Percentiles rank a stretch among this genome's conserved stretches.
Evolutionary conservation across 2,888 invertebrate genomes (phyloP).

Genomic region (Lampropteryx suffumata): DNA sequence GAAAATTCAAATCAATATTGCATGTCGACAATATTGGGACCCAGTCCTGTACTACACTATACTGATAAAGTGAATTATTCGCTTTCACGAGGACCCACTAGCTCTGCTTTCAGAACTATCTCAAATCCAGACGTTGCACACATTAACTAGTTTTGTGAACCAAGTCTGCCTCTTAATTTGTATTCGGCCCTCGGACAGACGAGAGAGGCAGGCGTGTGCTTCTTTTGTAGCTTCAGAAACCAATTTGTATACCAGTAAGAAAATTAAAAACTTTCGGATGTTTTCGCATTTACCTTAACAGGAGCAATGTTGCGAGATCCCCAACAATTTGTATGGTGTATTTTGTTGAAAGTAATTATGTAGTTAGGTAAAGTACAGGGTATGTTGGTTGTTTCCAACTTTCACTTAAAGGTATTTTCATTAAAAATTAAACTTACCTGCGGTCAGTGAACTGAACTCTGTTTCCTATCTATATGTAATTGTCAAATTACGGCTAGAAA

Average conservation of each 20-base stretch:
- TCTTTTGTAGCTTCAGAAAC: conserved; percentile 74
- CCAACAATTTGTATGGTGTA: conserved; percentile 25
- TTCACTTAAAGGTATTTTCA: no score
- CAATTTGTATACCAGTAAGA: conserved; percentile 76
- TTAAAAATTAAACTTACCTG: no score
- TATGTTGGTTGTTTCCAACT: neutral
- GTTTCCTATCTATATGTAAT: no score
- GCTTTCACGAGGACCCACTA: conserved; percentile 40
- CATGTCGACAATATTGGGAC: conserved; percentile 20
- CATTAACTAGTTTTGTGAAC: conserved; percentile 68
- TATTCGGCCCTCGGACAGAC: conserved; percentile 67
- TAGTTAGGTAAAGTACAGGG: neutral
- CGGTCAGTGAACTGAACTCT: no score
- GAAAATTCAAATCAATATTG: conserved; percentile 16
- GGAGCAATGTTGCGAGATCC: conserved; percentile 29
- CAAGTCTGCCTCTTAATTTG: conserved; percentile 72
- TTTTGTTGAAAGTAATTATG: conserved; percentile 1
- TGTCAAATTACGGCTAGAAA: no score
- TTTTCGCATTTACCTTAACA: conserved; percentile 55
- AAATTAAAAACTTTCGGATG: conserved; percentile 72
- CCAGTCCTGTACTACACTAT: conserved; percentile 31
- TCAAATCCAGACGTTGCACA: conserved; percentile 66
- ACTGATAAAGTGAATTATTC: conserved; percentile 45
- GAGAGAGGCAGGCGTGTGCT: conserved; percentile 63
- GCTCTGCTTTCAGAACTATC: conserved; percentile 53